Evolutionary conservation across 2,888 invertebrate genomes (phyloP), one percentile per base, ranked within the genome.

Genomic region (Amitus sp.): DNA sequence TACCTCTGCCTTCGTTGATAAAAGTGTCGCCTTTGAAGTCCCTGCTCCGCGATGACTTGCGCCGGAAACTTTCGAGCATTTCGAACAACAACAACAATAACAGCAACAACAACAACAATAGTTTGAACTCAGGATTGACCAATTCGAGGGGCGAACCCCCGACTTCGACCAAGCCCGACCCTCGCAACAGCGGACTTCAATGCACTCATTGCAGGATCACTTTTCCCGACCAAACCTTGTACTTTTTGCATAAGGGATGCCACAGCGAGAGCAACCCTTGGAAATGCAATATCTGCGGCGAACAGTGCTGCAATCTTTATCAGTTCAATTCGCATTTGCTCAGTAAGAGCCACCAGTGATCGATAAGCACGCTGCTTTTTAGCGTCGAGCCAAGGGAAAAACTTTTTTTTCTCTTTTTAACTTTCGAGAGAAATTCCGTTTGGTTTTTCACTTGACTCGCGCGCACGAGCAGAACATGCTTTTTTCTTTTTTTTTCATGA

Each of bases 211-310:
- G 98, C 84, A 92, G 94, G 72, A 96, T 98, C 76, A 78, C 78
- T 10, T 98, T 96, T 84, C 95, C 95, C 30, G 97, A 98, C 84
- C 94, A 95, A 78, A 98, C 97, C 0, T 87, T 98, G 55, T 97
- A 96, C 84, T 95, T 97, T 84, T 87, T 98, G 68, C 98, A 98
- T 86, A 97, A 97, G 85, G 97, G 97, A 70, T 95, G 98, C 82
- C 98, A 98, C 85, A 96, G 96, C 72, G 95, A 96, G 80, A 93
- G 94, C 70, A 96, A 97, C 84, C 97, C 98, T 0, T 98, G 91
- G 91, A 96, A 96, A 84, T 97, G 97, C 84, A 98, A 98, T 85
- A 94, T 98, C 72, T 98, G 98, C 83, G 97, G 97, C 46, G 94
- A 95, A 82, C 92, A 93, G 80, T 95, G 95, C 83, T 92, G 91